A percentile compares a stretch with the other conserved stretches of the same genome.
These are phyloP conservation scores for Ariolimax columbianus DNA, from an alignment of 2,888 invertebrate genomes.

Conservation along the genomic window DNA sequence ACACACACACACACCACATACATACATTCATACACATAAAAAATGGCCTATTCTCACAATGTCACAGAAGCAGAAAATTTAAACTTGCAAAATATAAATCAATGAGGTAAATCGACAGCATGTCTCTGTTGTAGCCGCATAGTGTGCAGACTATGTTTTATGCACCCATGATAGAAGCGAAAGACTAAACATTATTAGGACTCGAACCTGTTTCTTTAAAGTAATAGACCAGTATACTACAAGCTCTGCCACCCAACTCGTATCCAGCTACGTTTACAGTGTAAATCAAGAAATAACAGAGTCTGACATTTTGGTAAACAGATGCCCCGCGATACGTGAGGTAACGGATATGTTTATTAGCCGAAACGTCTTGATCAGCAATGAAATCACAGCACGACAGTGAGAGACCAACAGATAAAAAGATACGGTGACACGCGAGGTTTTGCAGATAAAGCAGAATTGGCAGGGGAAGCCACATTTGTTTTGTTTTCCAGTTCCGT, in stretches of 20 bases:
- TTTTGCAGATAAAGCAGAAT: neutral
- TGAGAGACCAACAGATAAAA: neutral
- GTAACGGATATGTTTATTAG: neutral
- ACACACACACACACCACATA: no score
- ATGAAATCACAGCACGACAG: neutral
- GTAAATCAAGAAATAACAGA: neutral
- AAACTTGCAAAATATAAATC: no score
- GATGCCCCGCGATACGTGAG: neutral
- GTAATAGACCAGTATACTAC: neutral
- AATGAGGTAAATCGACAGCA: no score
- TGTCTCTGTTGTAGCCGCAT: no score
- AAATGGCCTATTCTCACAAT: no score
- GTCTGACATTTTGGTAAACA: neutral
- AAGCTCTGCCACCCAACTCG: no score
- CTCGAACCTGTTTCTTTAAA: neutral
- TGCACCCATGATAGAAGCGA: no score
- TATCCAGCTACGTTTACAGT: neutral
- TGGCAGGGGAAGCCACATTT: neutral
- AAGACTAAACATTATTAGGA: neutral
- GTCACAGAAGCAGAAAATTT: no score
- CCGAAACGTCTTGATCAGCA: neutral
- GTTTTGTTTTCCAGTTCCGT: neutral
- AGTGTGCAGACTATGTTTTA: no score
- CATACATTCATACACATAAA: no score
- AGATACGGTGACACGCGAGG: neutral